Percentiles rank a stretch among this genome's conserved stretches.
These are phyloP conservation scores for Pseudeuparius sepicola DNA, from an alignment of 2,888 invertebrate genomes.

Conservation along the genomic window DNA sequence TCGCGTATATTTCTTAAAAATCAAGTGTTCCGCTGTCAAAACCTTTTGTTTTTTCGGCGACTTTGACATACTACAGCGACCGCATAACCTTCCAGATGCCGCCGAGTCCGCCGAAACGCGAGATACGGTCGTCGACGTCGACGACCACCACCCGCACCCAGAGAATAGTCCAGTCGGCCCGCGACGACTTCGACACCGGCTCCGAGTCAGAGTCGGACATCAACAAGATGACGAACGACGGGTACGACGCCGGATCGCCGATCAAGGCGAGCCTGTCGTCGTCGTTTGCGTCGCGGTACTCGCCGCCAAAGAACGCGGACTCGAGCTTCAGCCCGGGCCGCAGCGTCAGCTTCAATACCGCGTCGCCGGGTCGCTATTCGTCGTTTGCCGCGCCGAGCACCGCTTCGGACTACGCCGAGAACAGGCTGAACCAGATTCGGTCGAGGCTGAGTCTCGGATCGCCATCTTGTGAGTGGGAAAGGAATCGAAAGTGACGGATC, in stretches of 20 bases:
- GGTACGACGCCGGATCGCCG: slow-evolving; percentile 33
- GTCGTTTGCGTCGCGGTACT: slow-evolving; percentile 36
- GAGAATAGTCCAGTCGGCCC: slow-evolving; percentile 38
- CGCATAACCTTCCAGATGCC: slow-evolving; percentile 17
- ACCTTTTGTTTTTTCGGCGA: too few species aligned
- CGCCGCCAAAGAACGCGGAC: slow-evolving; percentile 37
- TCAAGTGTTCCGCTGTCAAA: too few species aligned
- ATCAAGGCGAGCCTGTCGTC: slow-evolving; percentile 40
- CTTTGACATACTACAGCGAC: too few species aligned
- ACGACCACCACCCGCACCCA: slow-evolving; percentile 46
- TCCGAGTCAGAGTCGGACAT: slow-evolving; percentile 59
- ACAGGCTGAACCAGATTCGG: slow-evolving; percentile 49
- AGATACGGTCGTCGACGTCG: slow-evolving; percentile 28
- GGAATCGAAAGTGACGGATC: too few species aligned
- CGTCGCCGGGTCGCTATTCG: slow-evolving; percentile 37
- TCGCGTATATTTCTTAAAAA: too few species aligned
- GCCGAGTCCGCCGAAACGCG: slow-evolving; percentile 19
- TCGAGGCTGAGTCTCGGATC: slow-evolving; percentile 47
- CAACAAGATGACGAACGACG: slow-evolving; percentile 9
- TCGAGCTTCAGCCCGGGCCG: slow-evolving; percentile 28
- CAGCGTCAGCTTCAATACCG: slow-evolving; percentile 23
- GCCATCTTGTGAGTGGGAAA: too few species aligned
- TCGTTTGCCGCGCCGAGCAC: slow-evolving; percentile 29
- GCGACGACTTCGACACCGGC: slow-evolving; percentile 58
- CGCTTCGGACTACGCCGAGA: slow-evolving; percentile 38